Conservation (phyloP, 2,113 vertebrate genomes). For the Tor tambroides region DNA sequence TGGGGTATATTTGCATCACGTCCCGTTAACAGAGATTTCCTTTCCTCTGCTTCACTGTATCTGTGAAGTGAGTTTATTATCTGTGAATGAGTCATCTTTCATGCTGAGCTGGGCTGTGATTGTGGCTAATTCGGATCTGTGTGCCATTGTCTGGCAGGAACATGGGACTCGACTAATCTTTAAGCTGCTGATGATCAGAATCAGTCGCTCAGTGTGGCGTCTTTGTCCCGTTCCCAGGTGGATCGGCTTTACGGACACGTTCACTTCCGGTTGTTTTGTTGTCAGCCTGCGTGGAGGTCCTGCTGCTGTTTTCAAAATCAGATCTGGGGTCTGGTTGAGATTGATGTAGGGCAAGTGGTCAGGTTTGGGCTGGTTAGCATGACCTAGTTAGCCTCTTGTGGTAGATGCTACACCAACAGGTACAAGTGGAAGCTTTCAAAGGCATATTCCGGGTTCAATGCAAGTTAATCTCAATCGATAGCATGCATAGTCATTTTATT, state of each 20-base stretch:
- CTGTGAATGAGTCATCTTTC: slow-evolving; percentile 22
- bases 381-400: neutral
- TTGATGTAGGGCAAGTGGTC: neutral
- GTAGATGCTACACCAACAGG: neutral
- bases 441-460: neutral
- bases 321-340: neutral
- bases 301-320: neutral
- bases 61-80: neutral
- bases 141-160: neutral
- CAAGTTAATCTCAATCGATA: neutral
- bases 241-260: neutral
- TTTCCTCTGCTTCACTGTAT: neutral
- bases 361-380: neutral
- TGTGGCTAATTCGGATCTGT: neutral
- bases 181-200: slow-evolving; percentile 27
- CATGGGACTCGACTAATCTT: slow-evolving; percentile 19
- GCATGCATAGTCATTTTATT: no score
- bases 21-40: neutral
- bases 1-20: neutral
- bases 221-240: slow-evolving; percentile 13
- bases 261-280: slow-evolving; percentile 2
- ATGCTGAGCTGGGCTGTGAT: neutral
- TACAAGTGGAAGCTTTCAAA: neutral
- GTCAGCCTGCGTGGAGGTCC: neutral
- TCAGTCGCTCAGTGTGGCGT: neutral